Base-by-base conservation (phyloP, 1,140 invertebrate genomes). In the Orchesella cincta region DNA sequence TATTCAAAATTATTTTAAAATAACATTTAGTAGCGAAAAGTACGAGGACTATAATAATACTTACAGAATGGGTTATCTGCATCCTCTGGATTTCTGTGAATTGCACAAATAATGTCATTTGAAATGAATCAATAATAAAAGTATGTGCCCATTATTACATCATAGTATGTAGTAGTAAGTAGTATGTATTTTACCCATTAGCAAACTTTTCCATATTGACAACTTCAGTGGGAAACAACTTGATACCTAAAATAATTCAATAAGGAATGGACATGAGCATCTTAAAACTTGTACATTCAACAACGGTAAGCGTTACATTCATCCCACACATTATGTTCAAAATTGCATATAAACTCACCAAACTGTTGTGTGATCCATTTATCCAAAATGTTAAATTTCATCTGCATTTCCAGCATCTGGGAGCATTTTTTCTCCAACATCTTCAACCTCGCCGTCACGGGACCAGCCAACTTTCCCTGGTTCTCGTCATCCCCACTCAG, bases 31-130 rank as follows among this genome's bases (percentile, higher is more conserved):
- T n/a, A n/a, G n/a, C n/a, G n/a, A n/a, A n/a, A n/a, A n/a, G n/a
- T n/a, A n/a, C n/a, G n/a, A n/a, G n/a, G n/a, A n/a, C n/a, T n/a
- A 71, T 31, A 23, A 34, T 5, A 14, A 18, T 28, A 75, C 74
- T 78, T 78, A 78, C 77, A 78, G 57, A 78, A 78, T 52, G 77
- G 77, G 72, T 78, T 78, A 28, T 78, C 73, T 20, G 34, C 64
- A 54, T 74, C 73, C 1, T 71, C 64, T 8, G 62, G 62, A 33
- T 31, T 67, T 29, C 62, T 67, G 33, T 5, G 12, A 67, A 67
- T 31, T 67, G n/a, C 20, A 46, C 39, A 46, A 46, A 46, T 46
- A 46, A 46, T 46, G 39, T 12, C 20, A 46, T 46, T 46, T 46
- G 39, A 46, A 46, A 46, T 46, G n/a, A n/a, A n/a, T n/a, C n/a